Evolutionary conservation across 2,888 invertebrate genomes (phyloP), one percentile per base, ranked within the genome.

Genomic region (Xestia sexstrigata): DNA sequence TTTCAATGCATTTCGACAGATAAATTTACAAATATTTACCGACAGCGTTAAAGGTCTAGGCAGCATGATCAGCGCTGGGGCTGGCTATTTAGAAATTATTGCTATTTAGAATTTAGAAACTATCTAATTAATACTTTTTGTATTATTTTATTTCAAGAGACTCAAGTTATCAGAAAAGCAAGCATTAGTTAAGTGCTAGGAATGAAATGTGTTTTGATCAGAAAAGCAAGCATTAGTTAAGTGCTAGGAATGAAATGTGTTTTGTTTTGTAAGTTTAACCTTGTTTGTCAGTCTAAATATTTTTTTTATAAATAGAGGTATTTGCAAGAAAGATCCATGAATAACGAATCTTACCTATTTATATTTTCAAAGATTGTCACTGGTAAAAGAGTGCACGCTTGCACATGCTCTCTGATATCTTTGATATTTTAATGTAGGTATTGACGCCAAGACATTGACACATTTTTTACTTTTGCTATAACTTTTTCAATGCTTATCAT

Each of bases 231-330:
- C 35, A 35, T 35, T 1, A 35, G 4, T 35, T 35, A 4, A 35
- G 35, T n/a, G n/a, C 1, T 1, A 35, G 35, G 35, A 35, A 35
- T 52, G 23, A 20, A 20, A 49, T 7, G 23, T 9, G 23, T 52
- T 52, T 23, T 9, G n/a, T n/a, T n/a, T 79, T 74, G 39, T 74
- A 62, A 30, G 58, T 30, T 47, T n/a, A n/a, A 11, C 30, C 26
- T 52, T 67, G 13, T 58, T 35, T 26, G 17, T 15, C 55, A 58
- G 9, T 49, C n/a, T 47, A 26, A 47, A 26, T 63, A 58, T 80
- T 79, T 55, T 68, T n/a, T 6, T 55, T 20, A 20, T n/a, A 68
- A 67, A 47, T 67, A 39, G 3, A 65, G 26, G 6, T 35, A 5
- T 42, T 78, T 39, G 11, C 26, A 15, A n/a, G 23, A 42, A 69